A percentile compares a stretch with the other conserved stretches of the same genome.
These are phyloP conservation scores for Anniella stebbinsi DNA, from an alignment of 2,797 vertebrate species.

Conservation along the genomic window DNA sequence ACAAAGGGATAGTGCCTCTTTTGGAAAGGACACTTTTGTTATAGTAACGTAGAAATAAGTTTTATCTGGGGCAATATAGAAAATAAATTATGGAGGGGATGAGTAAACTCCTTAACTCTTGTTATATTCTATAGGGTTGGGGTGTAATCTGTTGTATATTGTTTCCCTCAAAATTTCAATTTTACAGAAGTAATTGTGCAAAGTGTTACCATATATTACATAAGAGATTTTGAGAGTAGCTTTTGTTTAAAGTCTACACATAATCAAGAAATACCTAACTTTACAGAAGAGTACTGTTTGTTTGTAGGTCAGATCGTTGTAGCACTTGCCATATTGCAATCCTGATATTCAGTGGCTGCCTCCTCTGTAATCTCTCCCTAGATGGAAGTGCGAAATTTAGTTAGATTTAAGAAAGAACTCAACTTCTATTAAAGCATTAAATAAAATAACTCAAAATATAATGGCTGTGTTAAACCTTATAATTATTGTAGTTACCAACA, in stretches of 20 bases:
- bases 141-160: not conserved
- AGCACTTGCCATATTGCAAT: not conserved
- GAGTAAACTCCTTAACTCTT: not conserved
- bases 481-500: slow-evolving; percentile 72
- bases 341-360: slow-evolving; percentile 5
- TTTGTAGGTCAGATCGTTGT: slow-evolving; percentile 36
- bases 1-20: not conserved
- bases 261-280: slow-evolving; percentile 9
- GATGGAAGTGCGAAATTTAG: slow-evolving; percentile 57
- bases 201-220: slow-evolving; percentile 3
- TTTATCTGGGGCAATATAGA: not conserved
- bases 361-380: slow-evolving; percentile 52
- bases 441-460: slow-evolving; percentile 70
- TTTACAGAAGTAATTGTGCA: not conserved
- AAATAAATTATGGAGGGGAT: not conserved
- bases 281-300: not conserved
- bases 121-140: not conserved
- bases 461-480: slow-evolving; percentile 70
- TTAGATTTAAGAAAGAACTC: slow-evolving; percentile 60
- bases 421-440: slow-evolving; percentile 59
- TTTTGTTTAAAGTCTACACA: not conserved
- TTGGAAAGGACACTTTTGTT: not conserved
- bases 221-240: not conserved
- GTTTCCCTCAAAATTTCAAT: slow-evolving; percentile 2
- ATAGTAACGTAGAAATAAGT: not conserved